Evolutionary conservation across 2,113 vertebrate species (phyloP), one percentile per base, ranked within the genome.

Genomic region (Megalops atlanticus): DNA sequence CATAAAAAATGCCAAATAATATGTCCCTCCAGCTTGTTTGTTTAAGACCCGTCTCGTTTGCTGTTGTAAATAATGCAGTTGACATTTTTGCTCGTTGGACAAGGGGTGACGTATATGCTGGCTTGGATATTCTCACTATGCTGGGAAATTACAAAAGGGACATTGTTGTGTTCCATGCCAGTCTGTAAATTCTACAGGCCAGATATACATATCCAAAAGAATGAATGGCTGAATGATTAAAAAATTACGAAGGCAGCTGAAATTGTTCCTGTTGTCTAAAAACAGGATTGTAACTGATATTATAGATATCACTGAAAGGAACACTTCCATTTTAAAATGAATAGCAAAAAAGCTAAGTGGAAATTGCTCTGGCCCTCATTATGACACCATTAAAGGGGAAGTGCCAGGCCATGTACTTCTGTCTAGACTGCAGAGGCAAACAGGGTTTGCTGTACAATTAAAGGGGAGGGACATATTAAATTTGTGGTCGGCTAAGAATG

Each of bases 1-100:
- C 33, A 58, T 16, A 33, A 49, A 64, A 33, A 58, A 38, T n/a
- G 27, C 18, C 15, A 14, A 1, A n/a, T n/a, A 58, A 39, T 64
- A 14, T 31, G 3, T 33, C 76, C 39, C 47, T 76, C 74, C 45
- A 52, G 58, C n/a, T 0, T 71, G 69, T 64, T 77, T 54, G n/a
- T 35, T 35, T 4, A 36, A 54, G 69, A 35, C 18, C 16, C 36
- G 4, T 27, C 58, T 64, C 14, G 16, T 71, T 71, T 71, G 35
- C 35, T 35, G 69, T 15, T 71, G 69, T 71, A 71, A 71, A 71
- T 64, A 64, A 64, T 64, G 58, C 58, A 64, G 58, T 38, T 38
- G 31, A 71, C 36, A 38, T 36, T 38, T 71, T 71, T 71, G 4
- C 14, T 71, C 27, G n/a, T 4, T 64, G 58, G 4, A 64, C 52